Evolutionary conservation across 2,797 vertebrate genomes (phyloP), one percentile per base, ranked within the genome.

Genomic region (Ciconia nigra): DNA sequence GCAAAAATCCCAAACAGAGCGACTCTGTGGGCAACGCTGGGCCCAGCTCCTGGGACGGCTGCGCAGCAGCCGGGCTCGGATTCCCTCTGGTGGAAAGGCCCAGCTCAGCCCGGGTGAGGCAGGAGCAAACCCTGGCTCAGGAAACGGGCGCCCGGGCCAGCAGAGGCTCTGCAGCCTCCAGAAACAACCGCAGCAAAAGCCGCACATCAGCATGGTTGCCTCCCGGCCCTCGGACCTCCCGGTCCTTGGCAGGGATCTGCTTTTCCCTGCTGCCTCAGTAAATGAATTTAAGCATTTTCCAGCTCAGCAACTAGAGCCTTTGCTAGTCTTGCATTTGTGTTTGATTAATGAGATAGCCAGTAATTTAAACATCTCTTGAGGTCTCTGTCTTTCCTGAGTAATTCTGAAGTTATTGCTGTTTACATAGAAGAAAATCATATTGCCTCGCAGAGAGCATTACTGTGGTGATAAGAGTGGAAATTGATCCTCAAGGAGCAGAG

Each of bases 291-390:
- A 86, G 58, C 83, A 89, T 96, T 96, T 96, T 89, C 89, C 79
- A 95, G 82, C 85, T 97, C 92, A 94, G 96, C 95, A 97, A 46
- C 74, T 84, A 81, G 47, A 92, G 85, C 70, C 88, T 93, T 96
- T 90, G 89, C 92, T 92, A 81, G 76, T 73, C 92, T 95, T 91
- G 86, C 67, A 71, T 71, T 95, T 74, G 92, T 89, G 70, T 87
- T 93, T 96, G 96, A 97, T 96, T 94, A 97, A 97, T 97, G 95
- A 96, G 87, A 92, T 76, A 70, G 95, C 57, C 95, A 55, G 87
- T 97, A 93, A 96, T 87, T 96, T 94, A 89, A 90, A 94, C 85
- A 92, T 92, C 95, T 97, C 97, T 85, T 81, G 97, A 96, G 97
- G 81, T 95, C 96, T 87, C 95, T 89, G 55, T 95, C 93, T 97